phyloP scores from a whole-genome alignment of 2,797 vertebrate genomes.

The Dendrocincla fuliginosa region DNA sequence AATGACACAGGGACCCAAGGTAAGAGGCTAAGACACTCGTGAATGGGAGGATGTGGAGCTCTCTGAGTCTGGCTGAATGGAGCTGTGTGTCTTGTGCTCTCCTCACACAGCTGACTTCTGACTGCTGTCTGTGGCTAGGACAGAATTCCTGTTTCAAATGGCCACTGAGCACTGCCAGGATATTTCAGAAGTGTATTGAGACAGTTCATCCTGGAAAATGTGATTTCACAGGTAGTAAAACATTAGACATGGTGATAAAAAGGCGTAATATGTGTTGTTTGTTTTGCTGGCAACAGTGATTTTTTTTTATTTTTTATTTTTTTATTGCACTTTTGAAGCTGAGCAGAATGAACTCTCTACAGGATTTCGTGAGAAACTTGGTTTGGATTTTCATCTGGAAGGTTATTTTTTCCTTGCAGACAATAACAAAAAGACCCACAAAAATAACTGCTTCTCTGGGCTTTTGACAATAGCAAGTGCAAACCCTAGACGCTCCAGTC shows the following conservation, averaged over 20 bases:
- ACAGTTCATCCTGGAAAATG: slow-evolving; percentile 42
- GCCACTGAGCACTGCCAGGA: not conserved
- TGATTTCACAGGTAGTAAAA: slow-evolving; percentile 65
- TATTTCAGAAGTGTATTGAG: slow-evolving; percentile 25
- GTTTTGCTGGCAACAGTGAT: slow-evolving; percentile 5
- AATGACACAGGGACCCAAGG: not conserved
- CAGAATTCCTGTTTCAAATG: not conserved
- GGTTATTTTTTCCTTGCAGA: not conserved
- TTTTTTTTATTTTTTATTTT: not conserved
- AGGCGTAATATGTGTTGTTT: slow-evolving; percentile 19
- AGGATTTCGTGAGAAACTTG: slow-evolving; percentile 3
- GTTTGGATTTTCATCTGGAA: not conserved
- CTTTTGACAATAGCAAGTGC: not conserved
- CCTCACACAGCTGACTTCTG: not conserved
- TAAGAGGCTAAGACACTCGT: not conserved
- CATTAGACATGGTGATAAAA: slow-evolving; percentile 54
- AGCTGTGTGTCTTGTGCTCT: not conserved
- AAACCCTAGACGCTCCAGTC: not conserved
- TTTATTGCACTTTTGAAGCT: not conserved
- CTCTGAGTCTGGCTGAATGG: not conserved
- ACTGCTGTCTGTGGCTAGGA: not conserved
- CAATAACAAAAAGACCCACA: not conserved
- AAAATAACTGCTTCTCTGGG: not conserved
- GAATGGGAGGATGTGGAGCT: not conserved
- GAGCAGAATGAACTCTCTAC: not conserved